phyloP scores from a whole-genome alignment of 2,888 invertebrate genomes.

The Mythimna albipuncta region DNA sequence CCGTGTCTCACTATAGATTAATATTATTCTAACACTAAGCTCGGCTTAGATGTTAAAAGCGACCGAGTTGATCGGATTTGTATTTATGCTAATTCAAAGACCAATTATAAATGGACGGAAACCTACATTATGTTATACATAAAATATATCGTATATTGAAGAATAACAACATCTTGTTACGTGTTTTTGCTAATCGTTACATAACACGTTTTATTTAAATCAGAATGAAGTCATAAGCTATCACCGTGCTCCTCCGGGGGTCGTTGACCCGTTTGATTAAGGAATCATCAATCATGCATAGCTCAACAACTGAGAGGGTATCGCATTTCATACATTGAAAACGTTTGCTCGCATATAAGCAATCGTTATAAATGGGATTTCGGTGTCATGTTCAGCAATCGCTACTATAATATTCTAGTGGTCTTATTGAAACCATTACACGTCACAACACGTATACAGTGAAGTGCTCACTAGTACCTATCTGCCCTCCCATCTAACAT shows the following conservation, averaged over 20 bases:
- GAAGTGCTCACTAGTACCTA: constrained; percentile 19
- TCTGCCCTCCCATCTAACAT: constrained; percentile 12
- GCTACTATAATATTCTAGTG: constrained; percentile 26
- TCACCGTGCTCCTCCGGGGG: constrained; percentile 71
- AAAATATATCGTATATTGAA: constrained; percentile 23
- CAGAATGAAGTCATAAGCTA: constrained; percentile 81
- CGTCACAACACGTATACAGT: constrained; percentile 1
- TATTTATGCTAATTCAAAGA: constrained; percentile 74
- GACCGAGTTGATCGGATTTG: constrained; percentile 77
- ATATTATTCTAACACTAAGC: constrained; percentile 84
- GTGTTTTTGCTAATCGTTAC: constrained; percentile 66
- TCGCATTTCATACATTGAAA: constrained; percentile 82
- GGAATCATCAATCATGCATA: constrained; percentile 87
- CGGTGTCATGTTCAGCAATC: constrained; percentile 59
- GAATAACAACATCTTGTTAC: constrained; percentile 53
- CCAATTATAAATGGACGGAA: constrained; percentile 53
- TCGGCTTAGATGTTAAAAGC: constrained; percentile 69
- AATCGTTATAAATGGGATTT: constrained; percentile 68
- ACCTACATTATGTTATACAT: constrained; percentile 23
- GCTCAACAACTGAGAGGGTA: constrained; percentile 78
- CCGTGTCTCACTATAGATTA: constrained; percentile 73
- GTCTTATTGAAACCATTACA: constrained; percentile 29
- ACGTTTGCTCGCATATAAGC: constrained; percentile 67
- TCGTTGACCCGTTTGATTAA: constrained; percentile 86
- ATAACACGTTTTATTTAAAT: constrained; percentile 76